A percentile compares a stretch with the other conserved stretches of the same genome.
phyloP scores from a whole-genome alignment of 1,140 invertebrate species.

The Rhyzopertha dominica region DNA sequence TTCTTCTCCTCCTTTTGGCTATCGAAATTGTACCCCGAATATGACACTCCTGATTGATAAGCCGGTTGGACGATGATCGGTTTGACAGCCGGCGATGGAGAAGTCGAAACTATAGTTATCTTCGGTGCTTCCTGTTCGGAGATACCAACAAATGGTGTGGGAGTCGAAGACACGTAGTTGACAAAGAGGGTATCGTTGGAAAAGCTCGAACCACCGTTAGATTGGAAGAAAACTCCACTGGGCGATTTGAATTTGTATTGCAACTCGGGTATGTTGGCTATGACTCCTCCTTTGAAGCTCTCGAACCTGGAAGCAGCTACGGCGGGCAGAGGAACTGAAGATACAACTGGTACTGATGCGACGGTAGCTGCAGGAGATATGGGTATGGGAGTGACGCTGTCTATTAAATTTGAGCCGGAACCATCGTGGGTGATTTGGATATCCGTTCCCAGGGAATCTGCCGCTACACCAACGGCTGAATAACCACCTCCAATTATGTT shows the following conservation, averaged over 20 bases:
- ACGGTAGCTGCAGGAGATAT: conserved; percentile 16
- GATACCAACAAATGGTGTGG: too few relatives aligned
- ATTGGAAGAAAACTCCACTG: too few relatives aligned
- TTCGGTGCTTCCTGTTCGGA: too few relatives aligned
- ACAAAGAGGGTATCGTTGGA: conserved; percentile 9
- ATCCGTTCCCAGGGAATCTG: conserved; percentile 12
- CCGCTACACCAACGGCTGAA: conserved; percentile 30
- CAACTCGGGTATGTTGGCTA: conserved; percentile 38
- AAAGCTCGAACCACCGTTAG: conserved; percentile 11
- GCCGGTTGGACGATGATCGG: too few relatives aligned
- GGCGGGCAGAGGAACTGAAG: conserved; percentile 32
- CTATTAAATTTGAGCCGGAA: conserved; percentile 9
- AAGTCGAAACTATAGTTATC: too few relatives aligned
- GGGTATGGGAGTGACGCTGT: conserved; percentile 16
- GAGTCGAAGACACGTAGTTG: too few relatives aligned
- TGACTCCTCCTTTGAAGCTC: conserved; percentile 32
- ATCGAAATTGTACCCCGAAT: too few relatives aligned
- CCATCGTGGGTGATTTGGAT: conserved; percentile 22
- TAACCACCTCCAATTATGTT: conserved; percentile 38
- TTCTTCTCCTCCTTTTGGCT: too few relatives aligned
- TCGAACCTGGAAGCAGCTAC: conserved; percentile 26
- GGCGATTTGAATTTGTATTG: conserved; percentile 31
- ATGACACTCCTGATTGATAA: too few relatives aligned
- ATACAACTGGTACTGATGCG: conserved; percentile 30
- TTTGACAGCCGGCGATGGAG: too few relatives aligned